Base-by-base conservation (phyloP, 1,140 invertebrate genomes). In the Chrysomallon squamiferum region DNA sequence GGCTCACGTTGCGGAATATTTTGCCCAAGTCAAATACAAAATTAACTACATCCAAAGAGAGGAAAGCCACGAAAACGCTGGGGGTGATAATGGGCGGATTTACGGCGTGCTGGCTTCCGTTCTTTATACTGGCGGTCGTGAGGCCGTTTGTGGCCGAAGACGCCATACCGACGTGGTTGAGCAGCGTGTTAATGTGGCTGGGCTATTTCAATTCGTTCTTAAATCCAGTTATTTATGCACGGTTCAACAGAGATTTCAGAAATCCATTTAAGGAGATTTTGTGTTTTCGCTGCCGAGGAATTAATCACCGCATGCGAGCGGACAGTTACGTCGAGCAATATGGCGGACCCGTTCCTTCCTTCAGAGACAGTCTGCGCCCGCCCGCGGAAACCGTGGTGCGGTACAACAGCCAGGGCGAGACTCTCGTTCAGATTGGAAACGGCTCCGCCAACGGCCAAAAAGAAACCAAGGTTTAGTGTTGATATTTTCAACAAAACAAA, bases 51-150 rank as follows among this genome's bases (percentile, higher is more conserved):
- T 84, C 81, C 0, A 87, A 92, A 58, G 93, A 95, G 71, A 91
- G 90, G 1, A 94, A 95, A 86, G 95, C 95, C 0, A 93, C 94
- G 18, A 93, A 95, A 82, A 96, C 94, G 0, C 85, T 97, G 35
- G 93, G 93, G 18, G 90, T 96, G 33, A 94, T 85, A 25, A 83
- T 84, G 82, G 81, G 81, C 3, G 75, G 81, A 9, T 83, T 83
- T 68, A 81, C 76, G 9, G 60, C 72, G 2, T 83, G 80, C 64
- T 83, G 82, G 82, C 73, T 83, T 41, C 82, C 83, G 15, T 84
- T 84, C 69, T 84, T 84, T 68, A 83, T 83, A 61, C 67, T 84
- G 59, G 82, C 80, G 27, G 67, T 84, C 15, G 70, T 80, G 22
- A 64, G 75, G 29, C 80, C 82, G 2, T 75, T 83, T 58, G 70